Base-by-base conservation (phyloP, 2,888 invertebrate species). In the Platerodrilus igneus region DNA sequence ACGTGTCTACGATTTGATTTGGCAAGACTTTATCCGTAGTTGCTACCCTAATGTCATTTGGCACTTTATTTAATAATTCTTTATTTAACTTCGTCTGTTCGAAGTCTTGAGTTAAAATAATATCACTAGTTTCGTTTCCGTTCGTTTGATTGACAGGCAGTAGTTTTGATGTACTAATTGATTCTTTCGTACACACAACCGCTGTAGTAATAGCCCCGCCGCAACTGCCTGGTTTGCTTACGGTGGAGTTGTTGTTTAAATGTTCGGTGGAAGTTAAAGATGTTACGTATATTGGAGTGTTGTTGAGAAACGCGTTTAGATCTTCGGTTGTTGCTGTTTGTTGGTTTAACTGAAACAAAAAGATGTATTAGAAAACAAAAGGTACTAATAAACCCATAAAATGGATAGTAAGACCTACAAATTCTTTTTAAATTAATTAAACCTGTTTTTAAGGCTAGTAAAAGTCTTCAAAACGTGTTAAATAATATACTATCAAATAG, bases 221-320 rank as follows among this genome's bases (percentile, higher is more conserved):
- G 62, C n/a, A n/a, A n/a, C n/a, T n/a, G n/a, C 62, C 33, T 62
- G 68, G 43, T 41, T 53, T 62, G 56, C 57, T 59, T 57, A 51
- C 63, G 69, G 71, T 60, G 71, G 71, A 66, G 67, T 69, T 59
- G 72, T 74, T 66, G 70, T 70, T 64, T 67, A 64, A 66, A 67
- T 57, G 72, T 69, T 65, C 72, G 62, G 64, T 73, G 67, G 69
- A 72, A 62, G 69, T 71, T 55, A 83, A 80, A 51, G 86, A 86
- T 48, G 86, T 87, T 52, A 87, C 86, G 75, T 87, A 88, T 53
- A 88, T 86, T 38, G 86, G 83, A 39, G 85, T 83, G 63, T 82
- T 83, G 63, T 83, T 85, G 59, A 86, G 85, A 63, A 87, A 81
- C 44, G 86, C 87, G 76, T 86, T 88, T 50, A 86, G 71, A 56